Evolutionary conservation across 2,113 vertebrate species (phyloP).

Genomic region (Carassius carassius): DNA sequence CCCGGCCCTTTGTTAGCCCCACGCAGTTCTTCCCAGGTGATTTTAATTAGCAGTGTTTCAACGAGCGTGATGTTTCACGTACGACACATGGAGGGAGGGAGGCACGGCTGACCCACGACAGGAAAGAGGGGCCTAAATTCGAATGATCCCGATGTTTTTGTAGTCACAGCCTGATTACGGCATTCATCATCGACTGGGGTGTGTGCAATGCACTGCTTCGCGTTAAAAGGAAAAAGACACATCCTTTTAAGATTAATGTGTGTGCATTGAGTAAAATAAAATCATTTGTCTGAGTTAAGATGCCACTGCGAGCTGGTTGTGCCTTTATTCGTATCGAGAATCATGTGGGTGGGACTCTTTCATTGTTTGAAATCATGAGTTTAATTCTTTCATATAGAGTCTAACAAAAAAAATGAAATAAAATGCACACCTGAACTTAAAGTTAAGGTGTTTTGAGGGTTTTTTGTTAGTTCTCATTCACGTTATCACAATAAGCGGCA

Average conservation of each 20-base stretch:
- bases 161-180: slow-evolving; percentile 75
- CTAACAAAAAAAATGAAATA: no score
- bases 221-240: slow-evolving; percentile 73
- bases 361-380: not conserved
- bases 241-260: slow-evolving; percentile 77
- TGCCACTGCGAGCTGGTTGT: slow-evolving; percentile 63
- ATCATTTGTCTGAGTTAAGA: slow-evolving; percentile 78
- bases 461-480: slow-evolving; percentile 26
- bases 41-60: slow-evolving; percentile 59
- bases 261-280: slow-evolving; percentile 75
- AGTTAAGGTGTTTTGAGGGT: not conserved
- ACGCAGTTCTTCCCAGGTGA: slow-evolving; percentile 55
- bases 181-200: slow-evolving; percentile 71
- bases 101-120: slow-evolving; percentile 61
- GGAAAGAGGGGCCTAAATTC: slow-evolving; percentile 58
- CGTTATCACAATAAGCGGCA: slow-evolving; percentile 53
- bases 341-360: not conserved
- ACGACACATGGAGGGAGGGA: slow-evolving; percentile 41
- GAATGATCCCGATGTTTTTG: slow-evolving; percentile 69
- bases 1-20: slow-evolving; percentile 51
- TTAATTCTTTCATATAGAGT: not conserved
- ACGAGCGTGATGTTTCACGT: slow-evolving; percentile 20
- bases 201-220: slow-evolving; percentile 51
- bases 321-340: slow-evolving; percentile 58
- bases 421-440: not conserved